Percentiles rank a stretch among this genome's conserved stretches.
These are phyloP conservation scores for Vulpes vulpes DNA, from an alignment of 2,113 vertebrate species.

Conservation along the genomic window DNA sequence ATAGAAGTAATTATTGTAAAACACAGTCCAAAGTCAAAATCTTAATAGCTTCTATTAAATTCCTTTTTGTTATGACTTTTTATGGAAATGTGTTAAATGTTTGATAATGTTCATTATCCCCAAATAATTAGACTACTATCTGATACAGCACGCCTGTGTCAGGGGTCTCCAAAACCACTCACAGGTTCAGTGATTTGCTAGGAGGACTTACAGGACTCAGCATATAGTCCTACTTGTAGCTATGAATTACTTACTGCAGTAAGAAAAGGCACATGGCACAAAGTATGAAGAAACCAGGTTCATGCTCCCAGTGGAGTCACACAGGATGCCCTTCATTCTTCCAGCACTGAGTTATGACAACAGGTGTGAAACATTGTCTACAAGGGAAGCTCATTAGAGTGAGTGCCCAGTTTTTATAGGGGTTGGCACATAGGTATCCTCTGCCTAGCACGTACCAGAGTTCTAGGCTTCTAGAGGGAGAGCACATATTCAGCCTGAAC, in stretches of 20 bases:
- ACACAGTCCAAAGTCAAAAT: constrained; percentile 54
- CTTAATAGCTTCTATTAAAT: constrained; percentile 42
- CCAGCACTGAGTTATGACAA: neutral
- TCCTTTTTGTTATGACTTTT: constrained; percentile 24
- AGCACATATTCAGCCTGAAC: neutral
- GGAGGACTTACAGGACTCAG: neutral
- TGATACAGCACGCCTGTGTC: neutral
- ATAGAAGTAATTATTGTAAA: constrained; percentile 59
- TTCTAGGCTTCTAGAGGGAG: neutral
- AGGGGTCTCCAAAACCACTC: neutral
- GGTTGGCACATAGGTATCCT: neutral
- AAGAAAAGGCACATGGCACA: neutral
- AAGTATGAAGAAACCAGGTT: neutral
- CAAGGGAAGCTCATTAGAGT: neutral
- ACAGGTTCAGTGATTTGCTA: neutral
- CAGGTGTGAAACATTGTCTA: neutral
- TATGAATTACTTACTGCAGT: neutral
- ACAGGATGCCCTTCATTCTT: neutral
- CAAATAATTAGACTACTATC: neutral
- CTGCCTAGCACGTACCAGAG: neutral
- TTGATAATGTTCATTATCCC: constrained; percentile 11
- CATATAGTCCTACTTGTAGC: neutral
- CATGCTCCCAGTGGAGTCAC: neutral
- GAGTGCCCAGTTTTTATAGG: neutral
- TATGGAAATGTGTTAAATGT: constrained; percentile 17